Conservation (phyloP, 2,113 vertebrate species). For the Manacus vitellinus region DNA sequence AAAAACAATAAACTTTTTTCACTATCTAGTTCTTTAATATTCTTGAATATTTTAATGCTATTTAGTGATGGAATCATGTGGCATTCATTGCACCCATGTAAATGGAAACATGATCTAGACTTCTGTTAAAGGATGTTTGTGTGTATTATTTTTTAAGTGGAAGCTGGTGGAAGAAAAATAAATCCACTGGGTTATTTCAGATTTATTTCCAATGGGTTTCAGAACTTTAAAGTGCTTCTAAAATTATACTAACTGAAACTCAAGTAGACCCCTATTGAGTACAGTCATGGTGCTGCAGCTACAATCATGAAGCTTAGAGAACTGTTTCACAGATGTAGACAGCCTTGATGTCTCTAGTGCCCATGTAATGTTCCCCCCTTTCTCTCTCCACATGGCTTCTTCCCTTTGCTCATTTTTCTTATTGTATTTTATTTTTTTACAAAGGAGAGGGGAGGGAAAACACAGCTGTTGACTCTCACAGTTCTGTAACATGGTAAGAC, state of each 20-base stretch:
- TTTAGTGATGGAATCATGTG: background rate
- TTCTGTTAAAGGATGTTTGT: background rate
- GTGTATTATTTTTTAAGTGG: background rate
- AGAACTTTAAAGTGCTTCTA: constrained; percentile 35
- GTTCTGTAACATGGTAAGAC: background rate
- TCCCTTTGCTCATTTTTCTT: background rate
- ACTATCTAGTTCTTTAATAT: background rate
- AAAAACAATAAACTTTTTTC: background rate
- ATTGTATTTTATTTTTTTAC: background rate
- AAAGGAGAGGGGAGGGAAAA: background rate
- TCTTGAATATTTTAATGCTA: background rate
- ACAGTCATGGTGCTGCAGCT: background rate
- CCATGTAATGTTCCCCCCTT: background rate
- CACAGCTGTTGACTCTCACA: background rate
- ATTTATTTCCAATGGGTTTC: constrained; percentile 33
- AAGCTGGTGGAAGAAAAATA: constrained; percentile 32
- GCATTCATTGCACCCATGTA: background rate
- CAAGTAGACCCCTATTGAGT: constrained; percentile 25
- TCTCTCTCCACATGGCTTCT: background rate
- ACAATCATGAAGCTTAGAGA: background rate
- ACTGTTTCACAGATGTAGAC: background rate
- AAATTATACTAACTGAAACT: constrained; percentile 48
- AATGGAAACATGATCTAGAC: background rate
- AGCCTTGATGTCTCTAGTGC: background rate
- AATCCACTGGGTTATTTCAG: background rate